A percentile compares a stretch with the other conserved stretches of the same genome.
phyloP scores from a whole-genome alignment of 35 echinoderm and acorn worm genomes.

The Chiridota heheva region DNA sequence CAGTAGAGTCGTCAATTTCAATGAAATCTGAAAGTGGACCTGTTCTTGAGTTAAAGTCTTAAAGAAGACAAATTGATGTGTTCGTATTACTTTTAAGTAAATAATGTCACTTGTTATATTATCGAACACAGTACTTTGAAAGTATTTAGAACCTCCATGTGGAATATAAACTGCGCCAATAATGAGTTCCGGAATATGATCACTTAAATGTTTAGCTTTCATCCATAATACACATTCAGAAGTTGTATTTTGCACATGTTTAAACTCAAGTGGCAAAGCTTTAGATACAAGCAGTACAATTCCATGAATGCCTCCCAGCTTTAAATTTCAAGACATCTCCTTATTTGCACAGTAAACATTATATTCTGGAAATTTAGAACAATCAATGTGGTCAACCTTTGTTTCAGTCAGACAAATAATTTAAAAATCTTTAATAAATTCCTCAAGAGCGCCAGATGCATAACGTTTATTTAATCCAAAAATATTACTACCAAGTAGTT shows the following conservation, averaged over 20 bases:
- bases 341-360: not conserved
- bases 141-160: not conserved
- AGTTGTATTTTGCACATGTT: not conserved
- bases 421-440: conserved; percentile 45
- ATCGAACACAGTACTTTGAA: not conserved
- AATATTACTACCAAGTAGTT: conserved; percentile 11
- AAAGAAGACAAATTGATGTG: not conserved
- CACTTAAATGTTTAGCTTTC: not conserved
- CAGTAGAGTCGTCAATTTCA: not conserved
- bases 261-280: not conserved
- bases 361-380: conserved; percentile 15
- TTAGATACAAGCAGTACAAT: conserved; percentile 15
- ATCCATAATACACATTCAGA: conserved; percentile 22
- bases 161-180: conserved; percentile 10
- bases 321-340: not conserved
- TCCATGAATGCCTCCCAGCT: conserved; percentile 29
- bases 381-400: conserved; percentile 22
- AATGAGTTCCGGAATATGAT: not conserved
- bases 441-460: not conserved
- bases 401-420: conserved; percentile 43
- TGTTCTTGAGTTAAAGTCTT: conserved; percentile 14
- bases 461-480: not conserved
- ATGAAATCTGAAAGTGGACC: conserved; percentile 11
- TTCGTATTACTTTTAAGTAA: no score
- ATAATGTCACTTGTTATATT: conserved; percentile 7